Evolutionary conservation across 2,113 vertebrate species (phyloP).

Genomic region (Protomyctophum bolini): DNA sequence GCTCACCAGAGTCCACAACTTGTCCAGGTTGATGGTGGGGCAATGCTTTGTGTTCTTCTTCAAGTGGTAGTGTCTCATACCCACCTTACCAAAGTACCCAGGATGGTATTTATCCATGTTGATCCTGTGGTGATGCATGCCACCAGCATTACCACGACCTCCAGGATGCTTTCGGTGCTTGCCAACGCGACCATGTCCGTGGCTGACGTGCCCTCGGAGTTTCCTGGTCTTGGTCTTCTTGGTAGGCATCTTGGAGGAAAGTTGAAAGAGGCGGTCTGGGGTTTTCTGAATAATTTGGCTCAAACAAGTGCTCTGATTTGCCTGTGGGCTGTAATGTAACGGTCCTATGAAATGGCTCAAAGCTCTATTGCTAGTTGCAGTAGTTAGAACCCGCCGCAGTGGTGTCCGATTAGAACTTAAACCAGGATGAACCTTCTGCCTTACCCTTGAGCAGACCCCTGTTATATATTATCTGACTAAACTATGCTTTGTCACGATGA

Average conservation of each 20-base stretch:
- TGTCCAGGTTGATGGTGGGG: constrained; percentile 89
- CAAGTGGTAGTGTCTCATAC: constrained; percentile 90
- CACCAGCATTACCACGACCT: constrained; percentile 93
- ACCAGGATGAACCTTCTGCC: too few relatives aligned
- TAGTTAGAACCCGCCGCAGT: too few relatives aligned
- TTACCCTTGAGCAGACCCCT: too few relatives aligned
- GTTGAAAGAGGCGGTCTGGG: constrained; percentile 66
- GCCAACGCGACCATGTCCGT: constrained; percentile 89
- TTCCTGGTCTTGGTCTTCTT: constrained; percentile 89
- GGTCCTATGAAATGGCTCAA: too few relatives aligned
- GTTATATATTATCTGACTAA: too few relatives aligned
- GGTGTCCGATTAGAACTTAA: too few relatives aligned
- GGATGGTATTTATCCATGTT: constrained; percentile 95
- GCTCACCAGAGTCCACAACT: constrained; percentile 89
- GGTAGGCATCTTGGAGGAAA: constrained; percentile 81
- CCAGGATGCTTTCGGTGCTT: constrained; percentile 94
- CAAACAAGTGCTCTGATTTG: too few relatives aligned
- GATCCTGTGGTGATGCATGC: constrained; percentile 94
- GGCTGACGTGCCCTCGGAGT: constrained; percentile 88
- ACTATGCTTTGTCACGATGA: too few relatives aligned
- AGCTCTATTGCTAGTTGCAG: too few relatives aligned
- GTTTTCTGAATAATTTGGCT: too few relatives aligned
- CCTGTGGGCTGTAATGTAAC: too few relatives aligned
- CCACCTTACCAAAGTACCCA: constrained; percentile 90
- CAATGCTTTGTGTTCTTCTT: constrained; percentile 87